phyloP scores from a whole-genome alignment of 2,888 invertebrate species.

The Atethmia centrago region DNA sequence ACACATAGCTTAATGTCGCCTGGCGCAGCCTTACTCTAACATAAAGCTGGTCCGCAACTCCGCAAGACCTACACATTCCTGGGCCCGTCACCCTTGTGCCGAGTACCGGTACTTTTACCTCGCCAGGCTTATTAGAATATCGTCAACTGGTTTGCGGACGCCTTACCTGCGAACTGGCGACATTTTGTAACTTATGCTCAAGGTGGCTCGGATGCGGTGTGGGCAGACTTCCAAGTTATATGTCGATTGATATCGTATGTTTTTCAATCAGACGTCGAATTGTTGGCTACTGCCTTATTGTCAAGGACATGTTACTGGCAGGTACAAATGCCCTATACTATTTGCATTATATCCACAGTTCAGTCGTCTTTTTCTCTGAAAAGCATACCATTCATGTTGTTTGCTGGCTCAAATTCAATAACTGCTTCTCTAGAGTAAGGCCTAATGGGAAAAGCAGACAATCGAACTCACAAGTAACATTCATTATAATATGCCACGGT shows the following conservation, averaged over 20 bases:
- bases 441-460: background rate
- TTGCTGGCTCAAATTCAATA: background rate
- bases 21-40: slow-evolving; percentile 6
- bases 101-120: slow-evolving; percentile 62
- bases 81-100: slow-evolving; percentile 52
- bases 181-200: slow-evolving; percentile 41
- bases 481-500: background rate
- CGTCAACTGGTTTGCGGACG: slow-evolving; percentile 61
- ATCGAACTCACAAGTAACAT: background rate
- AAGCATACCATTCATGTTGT: background rate
- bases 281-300: slow-evolving; percentile 11
- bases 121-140: slow-evolving; percentile 63
- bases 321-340: too few species aligned
- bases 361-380: background rate
- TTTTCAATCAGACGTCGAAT: slow-evolving; percentile 28
- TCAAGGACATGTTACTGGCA: background rate
- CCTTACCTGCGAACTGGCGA: slow-evolving; percentile 49
- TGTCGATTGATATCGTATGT: background rate
- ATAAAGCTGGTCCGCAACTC: slow-evolving; percentile 25
- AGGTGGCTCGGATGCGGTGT: slow-evolving; percentile 27
- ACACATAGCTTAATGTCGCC: background rate
- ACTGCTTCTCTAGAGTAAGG: background rate
- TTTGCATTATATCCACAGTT: background rate
- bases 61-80: slow-evolving; percentile 55
- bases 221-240: slow-evolving; percentile 38